These are phyloP conservation scores for Arvicola amphibius DNA, from an alignment of 2,797 vertebrate genomes.

Conservation along the genomic window DNA sequence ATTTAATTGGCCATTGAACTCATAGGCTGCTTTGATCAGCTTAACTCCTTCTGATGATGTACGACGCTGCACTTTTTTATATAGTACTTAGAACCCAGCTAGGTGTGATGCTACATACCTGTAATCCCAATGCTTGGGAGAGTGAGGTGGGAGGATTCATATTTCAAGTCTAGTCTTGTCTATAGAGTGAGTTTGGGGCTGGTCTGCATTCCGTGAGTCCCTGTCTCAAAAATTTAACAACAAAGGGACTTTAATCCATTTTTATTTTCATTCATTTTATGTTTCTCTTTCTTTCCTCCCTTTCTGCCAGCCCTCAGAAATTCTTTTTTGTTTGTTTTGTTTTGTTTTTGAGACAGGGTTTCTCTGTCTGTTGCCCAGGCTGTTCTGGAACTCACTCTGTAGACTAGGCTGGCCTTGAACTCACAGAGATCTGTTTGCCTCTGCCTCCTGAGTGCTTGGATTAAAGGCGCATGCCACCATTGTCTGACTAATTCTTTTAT, in stretches of 20 bases:
- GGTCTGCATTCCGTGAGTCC: not conserved
- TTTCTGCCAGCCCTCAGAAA: not conserved
- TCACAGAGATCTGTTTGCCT: not conserved
- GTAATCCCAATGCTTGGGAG: not conserved
- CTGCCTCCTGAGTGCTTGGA: not conserved
- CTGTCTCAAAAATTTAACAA: not conserved
- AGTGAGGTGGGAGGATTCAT: not conserved
- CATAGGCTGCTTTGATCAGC: conserved; percentile 1
- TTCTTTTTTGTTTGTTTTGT: not conserved
- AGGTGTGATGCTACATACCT: not conserved
- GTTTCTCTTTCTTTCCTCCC: not conserved
- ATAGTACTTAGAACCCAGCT: not conserved
- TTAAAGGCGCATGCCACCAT: not conserved
- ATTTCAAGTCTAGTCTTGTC: not conserved
- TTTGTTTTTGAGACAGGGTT: not conserved
- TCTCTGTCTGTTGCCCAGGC: not conserved
- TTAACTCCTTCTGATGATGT: conserved; percentile 46
- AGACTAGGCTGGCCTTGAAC: not conserved
- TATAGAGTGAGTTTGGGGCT: not conserved
- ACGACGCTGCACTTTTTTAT: conserved; percentile 42
- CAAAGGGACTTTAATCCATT: not conserved
- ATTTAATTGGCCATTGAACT: conserved; percentile 36
- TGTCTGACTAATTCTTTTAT: not conserved
- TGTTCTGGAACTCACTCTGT: not conserved
- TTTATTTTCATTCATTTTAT: not conserved